Conservation (phyloP, 2,797 vertebrate species). For the Spinibarbus caldwelli region DNA sequence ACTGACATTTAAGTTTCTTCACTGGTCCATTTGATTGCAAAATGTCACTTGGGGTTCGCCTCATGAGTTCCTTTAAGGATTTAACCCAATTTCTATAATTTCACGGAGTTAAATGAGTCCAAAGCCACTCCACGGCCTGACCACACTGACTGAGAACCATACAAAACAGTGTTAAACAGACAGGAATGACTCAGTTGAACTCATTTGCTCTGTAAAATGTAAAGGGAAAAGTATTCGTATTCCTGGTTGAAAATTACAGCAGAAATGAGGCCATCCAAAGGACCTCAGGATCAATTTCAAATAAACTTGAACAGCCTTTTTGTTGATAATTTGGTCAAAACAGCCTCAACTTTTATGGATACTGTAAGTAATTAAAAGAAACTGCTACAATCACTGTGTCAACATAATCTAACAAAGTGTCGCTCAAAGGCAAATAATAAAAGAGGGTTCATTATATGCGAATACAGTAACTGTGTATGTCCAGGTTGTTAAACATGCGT, state of each 20-base stretch:
- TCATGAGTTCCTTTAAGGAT: conserved; percentile 48
- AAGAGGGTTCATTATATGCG: background rate
- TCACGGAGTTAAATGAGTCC: conserved; percentile 43
- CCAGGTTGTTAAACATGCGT: background rate
- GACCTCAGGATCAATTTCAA: conserved; percentile 1
- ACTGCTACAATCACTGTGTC: background rate
- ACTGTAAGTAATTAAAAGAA: conserved; percentile 54
- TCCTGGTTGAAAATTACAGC: background rate
- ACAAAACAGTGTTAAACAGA: background rate
- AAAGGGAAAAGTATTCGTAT: background rate
- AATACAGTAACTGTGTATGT: background rate
- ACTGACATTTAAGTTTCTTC: conserved; percentile 71
- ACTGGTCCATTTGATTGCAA: conserved; percentile 66
- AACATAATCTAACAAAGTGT: background rate
- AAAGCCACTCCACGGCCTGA: conserved; percentile 12
- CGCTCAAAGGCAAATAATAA: background rate
- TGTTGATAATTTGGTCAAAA: conserved; percentile 25
- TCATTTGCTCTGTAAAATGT: background rate
- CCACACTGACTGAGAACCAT: conserved; percentile 10
- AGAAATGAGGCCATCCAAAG: background rate
- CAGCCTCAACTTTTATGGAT: conserved; percentile 18
- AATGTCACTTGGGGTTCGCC: conserved; percentile 68
- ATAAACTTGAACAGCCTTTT: conserved; percentile 3
- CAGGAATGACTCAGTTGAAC: conserved; percentile 19
- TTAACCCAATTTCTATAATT: conserved; percentile 48